These are phyloP conservation scores for Origma solitaria DNA, from an alignment of 2,113 vertebrate species.

Conservation along the genomic window DNA sequence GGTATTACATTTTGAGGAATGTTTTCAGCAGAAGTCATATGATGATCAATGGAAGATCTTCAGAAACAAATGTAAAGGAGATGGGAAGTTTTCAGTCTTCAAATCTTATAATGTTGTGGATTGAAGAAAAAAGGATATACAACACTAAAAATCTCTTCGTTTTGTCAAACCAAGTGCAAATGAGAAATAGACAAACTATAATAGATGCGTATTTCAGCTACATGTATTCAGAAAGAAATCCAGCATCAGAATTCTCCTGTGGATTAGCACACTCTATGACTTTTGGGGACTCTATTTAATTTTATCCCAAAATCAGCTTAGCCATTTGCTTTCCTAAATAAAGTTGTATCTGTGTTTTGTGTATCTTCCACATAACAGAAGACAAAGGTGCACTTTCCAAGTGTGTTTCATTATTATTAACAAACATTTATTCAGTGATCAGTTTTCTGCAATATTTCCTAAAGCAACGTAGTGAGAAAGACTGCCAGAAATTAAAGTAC, in stretches of 20 bases:
- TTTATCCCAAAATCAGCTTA: neutral
- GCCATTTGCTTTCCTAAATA: neutral
- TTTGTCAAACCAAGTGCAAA: neutral
- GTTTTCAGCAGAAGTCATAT: neutral
- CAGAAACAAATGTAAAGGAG: neutral
- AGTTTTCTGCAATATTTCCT: neutral
- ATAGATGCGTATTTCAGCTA: neutral
- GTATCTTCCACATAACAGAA: neutral
- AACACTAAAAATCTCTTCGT: neutral
- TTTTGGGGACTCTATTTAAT: neutral
- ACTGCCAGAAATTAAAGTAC: neutral
- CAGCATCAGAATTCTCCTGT: neutral
- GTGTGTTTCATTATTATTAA: neutral
- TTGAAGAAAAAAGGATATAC: neutral
- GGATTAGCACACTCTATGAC: neutral
- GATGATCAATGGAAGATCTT: neutral
- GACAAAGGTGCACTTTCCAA: neutral
- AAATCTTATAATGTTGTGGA: neutral
- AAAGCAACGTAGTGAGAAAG: neutral
- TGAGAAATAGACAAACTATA: neutral
- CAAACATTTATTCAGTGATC: neutral
- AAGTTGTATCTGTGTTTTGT: neutral
- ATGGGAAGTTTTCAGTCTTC: neutral
- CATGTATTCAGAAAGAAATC: neutral
- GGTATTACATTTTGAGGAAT: neutral